phyloP scores from a whole-genome alignment of 2,797 vertebrate species.

The Anomalospiza imberbis region DNA sequence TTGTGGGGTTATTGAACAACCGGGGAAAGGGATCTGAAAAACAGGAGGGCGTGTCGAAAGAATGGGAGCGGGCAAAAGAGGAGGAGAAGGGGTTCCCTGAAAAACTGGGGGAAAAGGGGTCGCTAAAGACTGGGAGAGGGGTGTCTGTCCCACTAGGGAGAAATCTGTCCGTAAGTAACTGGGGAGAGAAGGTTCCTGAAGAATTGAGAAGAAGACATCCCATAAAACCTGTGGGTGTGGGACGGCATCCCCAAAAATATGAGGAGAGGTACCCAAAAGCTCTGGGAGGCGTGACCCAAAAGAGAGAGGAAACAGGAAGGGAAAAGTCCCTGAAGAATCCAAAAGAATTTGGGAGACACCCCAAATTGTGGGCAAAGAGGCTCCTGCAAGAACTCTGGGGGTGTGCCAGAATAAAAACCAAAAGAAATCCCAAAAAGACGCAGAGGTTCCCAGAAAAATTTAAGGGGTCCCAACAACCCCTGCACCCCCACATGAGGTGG shows the following conservation, averaged over 20 bases:
- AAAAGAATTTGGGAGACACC: rapidly evolving
- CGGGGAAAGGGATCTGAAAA: too few species aligned
- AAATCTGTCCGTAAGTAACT: rapidly evolving
- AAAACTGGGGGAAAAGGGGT: too few species aligned
- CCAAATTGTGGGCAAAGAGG: rapidly evolving
- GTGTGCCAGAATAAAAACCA: rapidly evolving
- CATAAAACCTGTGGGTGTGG: rapidly evolving
- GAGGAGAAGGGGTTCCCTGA: too few species aligned
- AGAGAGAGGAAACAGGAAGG: rapidly evolving
- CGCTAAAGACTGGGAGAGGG: rapidly evolving
- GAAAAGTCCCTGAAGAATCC: not conserved
- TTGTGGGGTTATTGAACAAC: rapidly evolving
- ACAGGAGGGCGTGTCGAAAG: not conserved
- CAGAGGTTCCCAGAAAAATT: rapidly evolving
- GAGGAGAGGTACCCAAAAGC: rapidly evolving
- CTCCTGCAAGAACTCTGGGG: rapidly evolving
- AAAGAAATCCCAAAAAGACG: rapidly evolving
- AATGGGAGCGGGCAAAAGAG: rapidly evolving
- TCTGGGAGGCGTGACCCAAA: not conserved
- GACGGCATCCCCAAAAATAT: rapidly evolving
- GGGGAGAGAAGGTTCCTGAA: rapidly evolving
- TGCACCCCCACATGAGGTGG: rapidly evolving
- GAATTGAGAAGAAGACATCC: rapidly evolving
- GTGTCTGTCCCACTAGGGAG: rapidly evolving
- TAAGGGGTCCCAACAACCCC: not conserved